Base-by-base conservation (phyloP, 2,113 vertebrate species). In the Gallinago paraguaiae region DNA sequence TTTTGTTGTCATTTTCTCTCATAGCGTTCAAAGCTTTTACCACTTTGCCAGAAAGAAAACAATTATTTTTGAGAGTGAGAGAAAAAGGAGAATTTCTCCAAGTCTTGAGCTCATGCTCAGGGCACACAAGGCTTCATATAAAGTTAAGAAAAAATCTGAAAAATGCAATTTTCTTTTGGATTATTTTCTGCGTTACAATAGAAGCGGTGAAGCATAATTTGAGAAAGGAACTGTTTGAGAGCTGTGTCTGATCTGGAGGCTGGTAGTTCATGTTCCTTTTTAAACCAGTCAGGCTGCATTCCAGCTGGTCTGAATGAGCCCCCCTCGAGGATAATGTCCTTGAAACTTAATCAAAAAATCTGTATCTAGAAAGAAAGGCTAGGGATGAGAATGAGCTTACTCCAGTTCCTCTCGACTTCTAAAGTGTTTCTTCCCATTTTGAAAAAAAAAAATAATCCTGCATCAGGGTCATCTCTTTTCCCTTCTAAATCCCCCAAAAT, bases 221-320 rank as follows among this genome's bases (percentile, higher is more conserved):
- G 53, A 54, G 46, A 69, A 56, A 35, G 43, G 72, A 82, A 79
- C 69, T 57, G 60, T 85, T 94, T 71, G 51, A 13, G 86, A 61
- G 57, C 70, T 75, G 25, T 67, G 41, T 53, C 78, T 93, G 78
- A 35, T 74, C 54, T 8, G 13, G 56, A 56, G 41, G 19, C 82
- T 87, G 85, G 76, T 19, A 90, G 82, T 33, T 68, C 81, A 12
- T 43, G 90, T 92, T 95, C 89, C 51, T 63, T 87, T 90, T 63
- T 67, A 92, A 97, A 96, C 91, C 65, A 95, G 95, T 39, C 10
- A 0, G 61, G 92, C 80, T 88, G 63, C 89, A 92, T 97, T 97
- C 94, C 88, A 76, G 61, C 65, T 69, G 69, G 28, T 76, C 72
- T 86, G 57, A 72, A 82, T 54, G 82, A 96, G 59, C 7, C 75